Evolutionary conservation across 2,113 vertebrate genomes (phyloP).

Genomic region (Trogon surrucura): DNA sequence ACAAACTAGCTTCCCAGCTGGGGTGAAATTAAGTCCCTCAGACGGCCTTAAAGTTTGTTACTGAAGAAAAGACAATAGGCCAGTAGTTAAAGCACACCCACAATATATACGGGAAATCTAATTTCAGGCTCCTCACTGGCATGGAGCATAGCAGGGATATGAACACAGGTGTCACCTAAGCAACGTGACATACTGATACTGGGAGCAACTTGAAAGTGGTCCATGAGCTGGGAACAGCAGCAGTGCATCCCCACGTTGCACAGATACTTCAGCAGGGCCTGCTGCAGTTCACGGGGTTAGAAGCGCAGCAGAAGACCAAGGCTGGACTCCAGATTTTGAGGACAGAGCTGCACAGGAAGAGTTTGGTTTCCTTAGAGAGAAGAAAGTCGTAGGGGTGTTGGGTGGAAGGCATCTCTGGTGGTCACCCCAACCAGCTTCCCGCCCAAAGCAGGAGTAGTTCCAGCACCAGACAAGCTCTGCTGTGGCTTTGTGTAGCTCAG

Average conservation of each 20-base stretch:
- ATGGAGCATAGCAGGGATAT: neutral
- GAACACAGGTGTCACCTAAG: neutral
- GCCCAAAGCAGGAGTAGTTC: neutral
- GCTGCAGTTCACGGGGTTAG: neutral
- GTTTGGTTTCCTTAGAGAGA: neutral
- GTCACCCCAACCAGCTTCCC: neutral
- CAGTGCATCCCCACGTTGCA: neutral
- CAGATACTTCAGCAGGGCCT: neutral
- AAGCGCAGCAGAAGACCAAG: neutral
- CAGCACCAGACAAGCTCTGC: neutral
- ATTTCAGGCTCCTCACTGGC: neutral
- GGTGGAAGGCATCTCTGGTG: neutral
- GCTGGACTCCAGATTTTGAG: neutral
- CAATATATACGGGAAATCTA: neutral
- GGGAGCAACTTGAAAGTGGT: neutral
- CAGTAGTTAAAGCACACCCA: neutral
- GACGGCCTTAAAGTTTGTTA: neutral
- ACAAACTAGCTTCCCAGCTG: neutral
- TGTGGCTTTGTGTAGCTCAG: neutral
- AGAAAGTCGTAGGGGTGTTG: neutral
- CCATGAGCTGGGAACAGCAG: neutral
- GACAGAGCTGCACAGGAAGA: neutral
- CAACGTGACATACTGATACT: neutral
- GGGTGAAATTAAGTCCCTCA: neutral
- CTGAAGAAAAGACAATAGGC: neutral